These are phyloP conservation scores for Nipponia nippon DNA, from an alignment of 2,113 vertebrate genomes.

Conservation along the genomic window DNA sequence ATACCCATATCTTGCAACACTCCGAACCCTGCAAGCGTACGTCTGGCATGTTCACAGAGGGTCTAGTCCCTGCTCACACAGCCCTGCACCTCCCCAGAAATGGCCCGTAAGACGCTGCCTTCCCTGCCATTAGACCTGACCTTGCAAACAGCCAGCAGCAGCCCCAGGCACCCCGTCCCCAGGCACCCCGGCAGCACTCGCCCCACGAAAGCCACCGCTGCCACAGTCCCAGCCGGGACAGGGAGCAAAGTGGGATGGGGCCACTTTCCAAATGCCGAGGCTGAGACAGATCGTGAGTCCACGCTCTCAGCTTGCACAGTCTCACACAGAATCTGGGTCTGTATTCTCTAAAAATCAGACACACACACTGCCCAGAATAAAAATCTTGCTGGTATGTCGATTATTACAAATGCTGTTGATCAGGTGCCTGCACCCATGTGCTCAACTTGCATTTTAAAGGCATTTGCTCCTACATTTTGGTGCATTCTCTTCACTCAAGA, in stretches of 20 bases:
- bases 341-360: not conserved
- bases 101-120: fast-evolving
- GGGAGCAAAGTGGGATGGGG: fast-evolving
- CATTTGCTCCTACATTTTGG: not conserved
- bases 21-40: not conserved
- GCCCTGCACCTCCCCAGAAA: not conserved
- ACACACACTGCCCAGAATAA: not conserved
- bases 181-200: not conserved
- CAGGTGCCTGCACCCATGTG: not conserved
- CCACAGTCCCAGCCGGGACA: not conserved
- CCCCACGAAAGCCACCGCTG: not conserved
- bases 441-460: not conserved
- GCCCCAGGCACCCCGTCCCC: not conserved
- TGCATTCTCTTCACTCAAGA: not conserved
- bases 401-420: not conserved
- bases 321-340: not conserved
- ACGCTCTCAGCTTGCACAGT: not conserved
- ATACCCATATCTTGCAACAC: not conserved
- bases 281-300: fast-evolving
- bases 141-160: not conserved
- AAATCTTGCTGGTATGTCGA: not conserved
- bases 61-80: not conserved
- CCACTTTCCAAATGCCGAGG: fast-evolving
- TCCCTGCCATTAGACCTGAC: not conserved
- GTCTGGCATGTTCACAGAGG: not conserved